Conservation (phyloP, 2,888 invertebrate species). For the Sarcophaga carnaria region DNA sequence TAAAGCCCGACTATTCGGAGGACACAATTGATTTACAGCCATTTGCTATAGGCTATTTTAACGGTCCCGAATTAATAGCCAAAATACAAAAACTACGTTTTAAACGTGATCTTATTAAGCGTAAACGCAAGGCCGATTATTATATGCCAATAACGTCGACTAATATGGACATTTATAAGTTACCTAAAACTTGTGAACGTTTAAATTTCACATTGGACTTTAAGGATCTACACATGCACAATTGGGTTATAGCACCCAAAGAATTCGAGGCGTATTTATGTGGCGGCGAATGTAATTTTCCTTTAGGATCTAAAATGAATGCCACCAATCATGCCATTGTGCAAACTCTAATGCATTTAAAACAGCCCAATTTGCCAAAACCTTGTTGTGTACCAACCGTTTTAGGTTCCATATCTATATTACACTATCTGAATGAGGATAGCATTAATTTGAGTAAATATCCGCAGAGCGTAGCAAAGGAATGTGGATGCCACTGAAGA, state of each 20-base stretch:
- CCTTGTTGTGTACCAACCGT: conserved; percentile 97
- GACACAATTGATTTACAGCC: conserved; percentile 89
- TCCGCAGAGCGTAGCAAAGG: conserved; percentile 97
- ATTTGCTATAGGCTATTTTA: conserved; percentile 94
- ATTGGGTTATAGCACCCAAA: conserved; percentile 97
- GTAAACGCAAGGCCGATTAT: conserved; percentile 81
- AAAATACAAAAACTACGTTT: conserved; percentile 81
- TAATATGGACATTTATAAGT: conserved; percentile 69
- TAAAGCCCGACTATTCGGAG: conserved; percentile 75
- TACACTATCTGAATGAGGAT: conserved; percentile 94
- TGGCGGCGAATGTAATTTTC: conserved; percentile 96
- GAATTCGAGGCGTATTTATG: conserved; percentile 97
- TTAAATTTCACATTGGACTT: conserved; percentile 95
- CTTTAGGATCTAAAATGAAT: conserved; percentile 94
- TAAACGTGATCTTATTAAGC: conserved; percentile 78
- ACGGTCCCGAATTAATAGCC: conserved; percentile 85
- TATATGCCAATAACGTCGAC: conserved; percentile 66
- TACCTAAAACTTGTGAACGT: conserved; percentile 89
- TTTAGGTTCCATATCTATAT: conserved; percentile 92
- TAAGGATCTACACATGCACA: conserved; percentile 93
- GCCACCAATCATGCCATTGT: conserved; percentile 98
- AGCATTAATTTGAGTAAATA: conserved; percentile 96
- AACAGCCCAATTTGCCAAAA: conserved; percentile 92
- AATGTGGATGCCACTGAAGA: conserved; percentile 95
- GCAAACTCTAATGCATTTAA: conserved; percentile 93